Conservation (phyloP, 2,797 vertebrate genomes). For the Enteromius mattozi region DNA sequence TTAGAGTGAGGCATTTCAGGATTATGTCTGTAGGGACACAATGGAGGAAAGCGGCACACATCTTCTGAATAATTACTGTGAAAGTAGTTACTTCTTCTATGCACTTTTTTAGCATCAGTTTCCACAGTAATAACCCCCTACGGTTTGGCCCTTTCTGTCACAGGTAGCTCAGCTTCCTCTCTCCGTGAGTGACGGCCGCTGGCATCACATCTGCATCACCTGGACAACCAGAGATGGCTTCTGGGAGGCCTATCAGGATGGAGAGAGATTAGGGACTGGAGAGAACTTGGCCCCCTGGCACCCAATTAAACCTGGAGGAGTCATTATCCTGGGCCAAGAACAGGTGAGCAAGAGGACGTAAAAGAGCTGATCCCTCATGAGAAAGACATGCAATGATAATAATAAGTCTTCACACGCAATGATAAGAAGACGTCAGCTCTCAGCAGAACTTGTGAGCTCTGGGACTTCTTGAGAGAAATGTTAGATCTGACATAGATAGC, state of each 20-base stretch:
- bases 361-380: constrained; percentile 23
- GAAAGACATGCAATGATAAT: constrained; percentile 42
- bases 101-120: neutral
- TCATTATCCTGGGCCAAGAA: constrained; percentile 96
- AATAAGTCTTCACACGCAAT: constrained; percentile 63
- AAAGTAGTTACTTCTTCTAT: neutral
- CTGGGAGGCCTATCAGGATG: constrained; percentile 99
- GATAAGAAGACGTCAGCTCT: constrained; percentile 56
- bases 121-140: neutral
- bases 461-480: constrained; percentile 7
- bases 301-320: constrained; percentile 97
- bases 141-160: neutral
- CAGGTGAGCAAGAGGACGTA: constrained; percentile 83
- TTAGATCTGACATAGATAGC: neutral
- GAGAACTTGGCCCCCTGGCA: constrained; percentile 99
- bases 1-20: neutral
- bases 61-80: constrained; percentile 6
- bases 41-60: neutral
- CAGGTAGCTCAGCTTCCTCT: constrained; percentile 96
- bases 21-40: neutral
- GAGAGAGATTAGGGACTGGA: constrained; percentile 92
- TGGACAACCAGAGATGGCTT: constrained; percentile 97
- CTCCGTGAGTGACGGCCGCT: constrained; percentile 93
- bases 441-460: neutral
- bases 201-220: constrained; percentile 97